A percentile compares a stretch with the other conserved stretches of the same genome.
Evolutionary conservation across 1,140 invertebrate species (phyloP).

Genomic region (Drosophila funebris): DNA sequence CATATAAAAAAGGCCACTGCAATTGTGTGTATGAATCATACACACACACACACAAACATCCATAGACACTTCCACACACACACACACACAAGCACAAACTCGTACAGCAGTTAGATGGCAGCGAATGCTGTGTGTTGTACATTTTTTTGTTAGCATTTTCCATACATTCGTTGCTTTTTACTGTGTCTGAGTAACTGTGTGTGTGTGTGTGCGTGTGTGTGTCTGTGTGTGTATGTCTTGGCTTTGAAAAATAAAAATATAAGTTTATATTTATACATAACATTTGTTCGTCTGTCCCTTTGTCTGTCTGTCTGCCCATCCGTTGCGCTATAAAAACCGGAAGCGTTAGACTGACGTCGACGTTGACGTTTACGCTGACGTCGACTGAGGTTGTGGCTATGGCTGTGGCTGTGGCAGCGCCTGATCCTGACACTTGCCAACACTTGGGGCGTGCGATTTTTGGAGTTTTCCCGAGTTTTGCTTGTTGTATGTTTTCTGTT

Average conservation of each 20-base stretch:
- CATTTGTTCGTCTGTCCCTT: conserved; percentile 60
- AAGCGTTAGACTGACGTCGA: conserved; percentile 63
- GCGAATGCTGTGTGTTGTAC: conserved; percentile 59
- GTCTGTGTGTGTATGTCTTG: conserved; percentile 48
- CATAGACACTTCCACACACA: conserved; percentile 16
- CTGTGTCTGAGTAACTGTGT: conserved; percentile 22
- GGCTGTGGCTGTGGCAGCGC: conserved; percentile 31
- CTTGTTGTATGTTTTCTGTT: neutral
- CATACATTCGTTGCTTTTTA: conserved; percentile 52
- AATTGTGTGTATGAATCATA: conserved; percentile 68
- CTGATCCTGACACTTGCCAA: conserved; percentile 80
- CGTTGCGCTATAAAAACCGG: conserved; percentile 70
- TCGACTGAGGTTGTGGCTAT: conserved; percentile 5
- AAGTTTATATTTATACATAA: conserved; percentile 81
- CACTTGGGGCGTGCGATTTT: conserved; percentile 68
- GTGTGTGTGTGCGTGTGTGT: neutral
- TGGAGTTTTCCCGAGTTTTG: conserved; percentile 52
- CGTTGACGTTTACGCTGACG: neutral
- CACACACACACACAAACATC: conserved; percentile 32
- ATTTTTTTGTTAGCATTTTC: conserved; percentile 51
- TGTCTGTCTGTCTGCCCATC: conserved; percentile 28
- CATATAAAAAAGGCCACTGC: conserved; percentile 72
- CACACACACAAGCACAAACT: conserved; percentile 17
- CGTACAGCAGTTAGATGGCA: conserved; percentile 40
- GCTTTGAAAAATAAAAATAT: conserved; percentile 72